A percentile compares a stretch with the other conserved stretches of the same genome.
Conservation (phyloP, 2,888 invertebrate species). For the Entomobrya proxima region DNA sequence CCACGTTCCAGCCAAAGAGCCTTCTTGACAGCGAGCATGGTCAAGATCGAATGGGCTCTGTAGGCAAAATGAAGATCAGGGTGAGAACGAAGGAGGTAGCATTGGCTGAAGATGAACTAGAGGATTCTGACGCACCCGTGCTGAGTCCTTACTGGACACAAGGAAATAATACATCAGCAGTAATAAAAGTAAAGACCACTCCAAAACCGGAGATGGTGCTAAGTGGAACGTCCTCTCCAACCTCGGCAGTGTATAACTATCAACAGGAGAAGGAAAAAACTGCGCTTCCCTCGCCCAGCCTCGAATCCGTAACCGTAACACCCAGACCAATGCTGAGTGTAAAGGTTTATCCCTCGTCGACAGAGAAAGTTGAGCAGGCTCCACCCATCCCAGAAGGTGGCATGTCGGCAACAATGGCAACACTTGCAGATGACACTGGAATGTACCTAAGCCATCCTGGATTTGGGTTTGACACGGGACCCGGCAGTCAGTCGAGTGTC, state of each 20-base stretch:
- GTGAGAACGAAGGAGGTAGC: slow-evolving; percentile 37
- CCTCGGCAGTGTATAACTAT: neutral
- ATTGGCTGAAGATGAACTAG: neutral
- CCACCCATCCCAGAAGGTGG: neutral
- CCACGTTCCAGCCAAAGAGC: neutral
- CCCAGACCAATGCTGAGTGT: slow-evolving; percentile 58
- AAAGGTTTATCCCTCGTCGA: neutral
- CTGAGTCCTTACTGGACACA: slow-evolving; percentile 37
- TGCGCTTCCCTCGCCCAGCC: neutral
- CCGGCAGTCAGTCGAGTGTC: neutral
- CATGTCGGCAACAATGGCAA: neutral
- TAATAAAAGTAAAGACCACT: neutral
- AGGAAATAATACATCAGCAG: neutral
- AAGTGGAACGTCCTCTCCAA: slow-evolving; percentile 31
- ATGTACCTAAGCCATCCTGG: slow-evolving; percentile 28
- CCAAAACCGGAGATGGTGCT: neutral
- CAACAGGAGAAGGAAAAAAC: neutral
- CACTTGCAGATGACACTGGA: neutral
- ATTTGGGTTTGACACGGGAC: neutral
- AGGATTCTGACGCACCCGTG: neutral
- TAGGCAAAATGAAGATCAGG: slow-evolving; percentile 34
- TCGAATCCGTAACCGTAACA: slow-evolving; percentile 9
- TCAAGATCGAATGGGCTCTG: neutral
- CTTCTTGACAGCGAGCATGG: neutral
- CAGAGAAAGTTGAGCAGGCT: neutral